Conservation (phyloP, 64 coral and sea anemone genomes). For the Platygyra sinensis region DNA sequence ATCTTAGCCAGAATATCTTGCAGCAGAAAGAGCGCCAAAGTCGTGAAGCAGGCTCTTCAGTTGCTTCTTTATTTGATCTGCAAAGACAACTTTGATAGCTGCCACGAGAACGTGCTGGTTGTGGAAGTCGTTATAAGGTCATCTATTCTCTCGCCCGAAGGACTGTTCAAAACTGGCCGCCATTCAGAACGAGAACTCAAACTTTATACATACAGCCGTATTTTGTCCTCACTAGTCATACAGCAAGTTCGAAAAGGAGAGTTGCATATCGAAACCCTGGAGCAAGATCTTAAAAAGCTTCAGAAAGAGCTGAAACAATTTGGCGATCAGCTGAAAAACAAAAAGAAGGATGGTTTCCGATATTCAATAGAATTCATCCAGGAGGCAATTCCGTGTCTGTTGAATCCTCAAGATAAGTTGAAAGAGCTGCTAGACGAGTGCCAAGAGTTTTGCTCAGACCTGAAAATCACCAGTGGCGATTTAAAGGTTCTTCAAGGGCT, state of each 20-base stretch:
- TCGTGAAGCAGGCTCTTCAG: background rate
- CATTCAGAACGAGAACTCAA: background rate
- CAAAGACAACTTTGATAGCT: slow-evolving; percentile 3
- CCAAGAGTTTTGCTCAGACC: background rate
- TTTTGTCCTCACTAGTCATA: background rate
- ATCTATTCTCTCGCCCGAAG: background rate
- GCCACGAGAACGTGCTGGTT: background rate
- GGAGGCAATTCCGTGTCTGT: background rate
- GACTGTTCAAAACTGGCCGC: background rate
- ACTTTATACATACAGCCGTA: slow-evolving; percentile 3
- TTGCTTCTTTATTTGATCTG: background rate
- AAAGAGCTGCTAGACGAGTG: background rate
- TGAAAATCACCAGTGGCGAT: background rate
- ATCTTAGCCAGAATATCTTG: background rate
- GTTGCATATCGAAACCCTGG: background rate
- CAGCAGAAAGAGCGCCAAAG: background rate
- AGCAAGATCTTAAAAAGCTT: slow-evolving; percentile 9
- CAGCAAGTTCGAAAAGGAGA: background rate
- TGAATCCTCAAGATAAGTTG: background rate
- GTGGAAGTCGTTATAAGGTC: background rate
- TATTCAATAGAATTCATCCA: slow-evolving; percentile 10
- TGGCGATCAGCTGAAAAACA: background rate
- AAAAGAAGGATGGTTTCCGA: slow-evolving; percentile 12
- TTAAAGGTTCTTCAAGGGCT: background rate
- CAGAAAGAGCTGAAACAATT: background rate